Evolutionary conservation across 2,797 vertebrate species (phyloP).

Genomic region (Alosa sapidissima): DNA sequence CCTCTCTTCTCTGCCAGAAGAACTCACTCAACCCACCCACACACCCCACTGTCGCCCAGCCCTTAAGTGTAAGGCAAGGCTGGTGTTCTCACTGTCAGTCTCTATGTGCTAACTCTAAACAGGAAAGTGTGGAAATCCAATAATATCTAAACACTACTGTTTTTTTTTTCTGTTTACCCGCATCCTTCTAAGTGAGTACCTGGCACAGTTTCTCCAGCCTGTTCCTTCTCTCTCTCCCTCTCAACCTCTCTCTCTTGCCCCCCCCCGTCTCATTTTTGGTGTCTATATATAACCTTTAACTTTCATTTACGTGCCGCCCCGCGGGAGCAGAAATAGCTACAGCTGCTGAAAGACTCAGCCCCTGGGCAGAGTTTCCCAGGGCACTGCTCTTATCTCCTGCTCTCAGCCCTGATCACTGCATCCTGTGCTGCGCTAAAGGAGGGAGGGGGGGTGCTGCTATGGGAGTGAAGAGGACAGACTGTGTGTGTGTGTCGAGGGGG

Average conservation of each 20-base stretch:
- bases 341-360: slow-evolving; percentile 73
- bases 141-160: slow-evolving; percentile 73
- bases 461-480: slow-evolving; percentile 33
- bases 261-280: slow-evolving; percentile 41
- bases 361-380: slow-evolving; percentile 80
- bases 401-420: slow-evolving; percentile 74
- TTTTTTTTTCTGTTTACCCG: slow-evolving; percentile 57
- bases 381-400: slow-evolving; percentile 78
- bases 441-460: slow-evolving; percentile 47
- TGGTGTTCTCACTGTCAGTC: slow-evolving; percentile 49
- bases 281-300: slow-evolving; percentile 74
- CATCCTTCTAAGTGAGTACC: slow-evolving; percentile 69
- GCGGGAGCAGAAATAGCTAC: slow-evolving; percentile 72
- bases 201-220: slow-evolving; percentile 58
- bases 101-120: slow-evolving; percentile 67
- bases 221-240: neutral
- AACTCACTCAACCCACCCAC: neutral
- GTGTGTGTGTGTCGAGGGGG: slow-evolving; percentile 39
- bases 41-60: slow-evolving; percentile 24
- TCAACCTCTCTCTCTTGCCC: slow-evolving; percentile 23
- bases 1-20: neutral
- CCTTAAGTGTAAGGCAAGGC: slow-evolving; percentile 14
- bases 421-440: slow-evolving; percentile 75
- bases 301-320: slow-evolving; percentile 75
- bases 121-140: slow-evolving; percentile 70